Base-by-base conservation (phyloP, 2,888 invertebrate genomes). In the Malachius bipustulatus region DNA sequence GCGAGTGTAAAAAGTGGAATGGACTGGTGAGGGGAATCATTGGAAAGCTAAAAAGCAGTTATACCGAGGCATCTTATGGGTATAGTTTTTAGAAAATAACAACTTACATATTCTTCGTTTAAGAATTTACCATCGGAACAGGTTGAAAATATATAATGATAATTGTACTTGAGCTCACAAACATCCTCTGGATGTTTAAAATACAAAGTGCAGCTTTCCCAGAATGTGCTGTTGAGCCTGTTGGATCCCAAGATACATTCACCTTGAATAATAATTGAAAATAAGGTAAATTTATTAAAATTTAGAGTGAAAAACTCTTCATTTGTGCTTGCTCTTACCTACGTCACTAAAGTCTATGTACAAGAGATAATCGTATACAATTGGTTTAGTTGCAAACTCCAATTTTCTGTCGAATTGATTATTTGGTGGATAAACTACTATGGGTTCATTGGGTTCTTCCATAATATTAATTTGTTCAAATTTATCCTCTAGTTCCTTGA, bases 161-260 rank as follows among this genome's bases (percentile, higher is more conserved):
- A 46, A 26, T 54, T 47, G 38, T 58, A 57, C 14, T 57, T 45
- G 32, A 55, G 44, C 40, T 60, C 54, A 30, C 63, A 59, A 14
- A 65, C 61, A n/a, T 52, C 47, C 3, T 60, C 54, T 9, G 59
- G 55, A 37, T 61, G 53, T 36, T 60, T 52, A 46, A 66, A 77
- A 47, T 65, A 64, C 62, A 71, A 70, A 10, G 75, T 45, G 10
- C 71, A 70, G 11, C 77, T 76, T 47, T 63, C 66, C 76, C 77
- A 77, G 46, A 68, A 71, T 3, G 73, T 64, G 13, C 71, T 70
- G 13, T 66, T 67, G 44, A 77, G 54, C 52, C 70, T 71, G 26
- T 71, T 71, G 12, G 70, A 68, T 19, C 74, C 75, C 24, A 77
- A 50, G 33, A 77, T 54, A 19, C 71, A 55, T 43, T 66, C 66